phyloP scores from a whole-genome alignment of 2,888 invertebrate species.

The Diloba caeruleocephala region DNA sequence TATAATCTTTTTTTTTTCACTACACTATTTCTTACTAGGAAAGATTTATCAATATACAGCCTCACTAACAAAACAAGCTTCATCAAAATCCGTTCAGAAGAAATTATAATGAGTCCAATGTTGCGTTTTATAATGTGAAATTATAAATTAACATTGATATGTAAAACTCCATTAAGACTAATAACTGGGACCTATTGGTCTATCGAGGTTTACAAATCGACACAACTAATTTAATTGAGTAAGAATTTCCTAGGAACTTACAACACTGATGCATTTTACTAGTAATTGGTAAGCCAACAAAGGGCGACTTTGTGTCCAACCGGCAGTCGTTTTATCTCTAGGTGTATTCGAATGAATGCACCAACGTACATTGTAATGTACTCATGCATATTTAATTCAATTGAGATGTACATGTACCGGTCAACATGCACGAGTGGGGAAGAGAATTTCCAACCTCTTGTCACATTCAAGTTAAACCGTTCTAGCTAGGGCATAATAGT shows the following conservation, averaged over 20 bases:
- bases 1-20: too few species aligned
- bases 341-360: conserved; percentile 77
- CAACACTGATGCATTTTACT: conserved; percentile 58
- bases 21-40: too few species aligned
- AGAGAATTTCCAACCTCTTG: conserved; percentile 34
- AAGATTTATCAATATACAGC: conserved; percentile 5
- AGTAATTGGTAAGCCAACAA: conserved; percentile 69
- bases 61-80: conserved; percentile 10
- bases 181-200: not conserved
- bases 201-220: conserved; percentile 19
- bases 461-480: conserved; percentile 34
- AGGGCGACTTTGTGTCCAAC: conserved; percentile 73
- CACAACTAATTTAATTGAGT: conserved; percentile 29
- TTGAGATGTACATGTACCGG: conserved; percentile 45
- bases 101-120: conserved; percentile 1
- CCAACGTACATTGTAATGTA: conserved; percentile 67
- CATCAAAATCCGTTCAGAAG: conserved; percentile 1
- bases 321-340: conserved; percentile 80
- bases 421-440: conserved; percentile 31
- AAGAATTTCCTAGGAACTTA: conserved; percentile 58
- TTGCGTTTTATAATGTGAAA: conserved; percentile 1
- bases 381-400: conserved; percentile 59
- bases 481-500: conserved; percentile 15
- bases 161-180: not conserved
- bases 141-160: not conserved